These are phyloP conservation scores for Cephus cinctus DNA, from an alignment of 1,140 invertebrate species.

Conservation along the genomic window DNA sequence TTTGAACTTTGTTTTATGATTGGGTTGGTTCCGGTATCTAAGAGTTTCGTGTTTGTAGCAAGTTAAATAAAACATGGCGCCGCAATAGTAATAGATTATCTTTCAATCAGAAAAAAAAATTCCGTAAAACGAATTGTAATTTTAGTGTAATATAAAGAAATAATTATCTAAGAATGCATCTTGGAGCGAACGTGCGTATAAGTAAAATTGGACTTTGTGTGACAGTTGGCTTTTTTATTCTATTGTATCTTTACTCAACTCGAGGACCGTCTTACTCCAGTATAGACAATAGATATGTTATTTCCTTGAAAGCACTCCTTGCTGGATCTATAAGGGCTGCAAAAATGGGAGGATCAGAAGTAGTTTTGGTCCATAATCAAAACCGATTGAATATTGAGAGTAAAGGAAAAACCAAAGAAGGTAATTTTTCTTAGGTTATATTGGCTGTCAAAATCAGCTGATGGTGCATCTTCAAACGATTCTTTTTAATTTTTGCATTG, in stretches of 20 bases:
- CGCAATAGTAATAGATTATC: too few relatives aligned
- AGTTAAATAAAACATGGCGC: too few relatives aligned
- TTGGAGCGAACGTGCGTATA: conserved; percentile 64
- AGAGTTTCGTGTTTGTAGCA: too few relatives aligned
- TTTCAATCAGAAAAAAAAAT: too few relatives aligned
- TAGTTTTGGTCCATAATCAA: conserved; percentile 65
- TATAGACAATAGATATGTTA: conserved; percentile 47
- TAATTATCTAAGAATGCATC: conserved; percentile 66
- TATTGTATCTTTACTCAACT: conserved; percentile 59
- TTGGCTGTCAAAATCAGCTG: conserved; percentile 9
- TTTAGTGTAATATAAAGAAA: too few relatives aligned
- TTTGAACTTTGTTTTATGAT: too few relatives aligned
- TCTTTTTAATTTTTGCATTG: conserved; percentile 4
- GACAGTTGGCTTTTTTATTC: conserved; percentile 49
- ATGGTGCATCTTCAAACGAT: conserved; percentile 3
- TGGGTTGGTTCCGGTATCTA: too few relatives aligned
- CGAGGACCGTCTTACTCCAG: conserved; percentile 29
- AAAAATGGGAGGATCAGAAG: conserved; percentile 74
- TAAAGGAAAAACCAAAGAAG: conserved; percentile 90
- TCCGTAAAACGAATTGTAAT: too few relatives aligned
- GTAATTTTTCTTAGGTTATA: conserved; percentile 44
- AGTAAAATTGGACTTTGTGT: conserved; percentile 63
- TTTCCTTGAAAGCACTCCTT: conserved; percentile 75
- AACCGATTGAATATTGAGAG: conserved; percentile 66
- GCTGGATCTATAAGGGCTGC: conserved; percentile 76